Evolutionary conservation across 2,888 invertebrate genomes (phyloP).

Genomic region (Nycteola revayana): DNA sequence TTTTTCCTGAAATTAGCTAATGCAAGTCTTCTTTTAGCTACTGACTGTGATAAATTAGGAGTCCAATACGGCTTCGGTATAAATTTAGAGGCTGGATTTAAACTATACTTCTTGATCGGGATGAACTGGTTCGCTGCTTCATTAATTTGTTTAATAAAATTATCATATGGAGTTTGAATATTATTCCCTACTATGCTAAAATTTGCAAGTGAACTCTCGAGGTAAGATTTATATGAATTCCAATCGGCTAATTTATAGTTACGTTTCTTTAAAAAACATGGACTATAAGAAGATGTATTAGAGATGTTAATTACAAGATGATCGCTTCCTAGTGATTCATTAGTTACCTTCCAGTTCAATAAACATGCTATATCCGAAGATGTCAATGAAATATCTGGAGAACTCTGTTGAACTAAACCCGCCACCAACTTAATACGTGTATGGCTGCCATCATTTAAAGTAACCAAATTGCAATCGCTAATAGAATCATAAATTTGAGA

Average conservation of each 20-base stretch:
- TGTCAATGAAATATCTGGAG: constrained; percentile 19
- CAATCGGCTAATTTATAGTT: constrained; percentile 12
- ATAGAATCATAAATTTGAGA: neutral
- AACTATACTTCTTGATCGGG: neutral
- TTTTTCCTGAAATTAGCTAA: constrained; percentile 3
- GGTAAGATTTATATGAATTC: constrained; percentile 1
- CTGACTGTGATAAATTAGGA: neutral
- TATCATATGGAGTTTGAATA: constrained; percentile 2
- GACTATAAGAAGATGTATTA: neutral
- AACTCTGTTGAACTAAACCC: constrained; percentile 8
- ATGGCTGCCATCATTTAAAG: neutral
- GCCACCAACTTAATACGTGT: constrained; percentile 1
- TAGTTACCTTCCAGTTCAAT: constrained; percentile 13
- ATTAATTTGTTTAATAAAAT: neutral
- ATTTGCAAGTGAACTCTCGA: neutral
- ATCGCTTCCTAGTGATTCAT: constrained; percentile 22
- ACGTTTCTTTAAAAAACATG: constrained; percentile 3
- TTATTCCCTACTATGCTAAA: constrained; percentile 5
- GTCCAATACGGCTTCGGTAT: neutral
- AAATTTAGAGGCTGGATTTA: constrained; percentile 1
- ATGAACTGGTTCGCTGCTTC: constrained; percentile 1
- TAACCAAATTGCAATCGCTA: neutral
- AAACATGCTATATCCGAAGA: constrained; percentile 16
- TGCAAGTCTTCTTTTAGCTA: constrained; percentile 1
- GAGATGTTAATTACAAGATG: constrained; percentile 11